Evolutionary conservation across 2,888 invertebrate genomes (phyloP), one percentile per base, ranked within the genome.

Genomic region (Neoscelio sp.): DNA sequence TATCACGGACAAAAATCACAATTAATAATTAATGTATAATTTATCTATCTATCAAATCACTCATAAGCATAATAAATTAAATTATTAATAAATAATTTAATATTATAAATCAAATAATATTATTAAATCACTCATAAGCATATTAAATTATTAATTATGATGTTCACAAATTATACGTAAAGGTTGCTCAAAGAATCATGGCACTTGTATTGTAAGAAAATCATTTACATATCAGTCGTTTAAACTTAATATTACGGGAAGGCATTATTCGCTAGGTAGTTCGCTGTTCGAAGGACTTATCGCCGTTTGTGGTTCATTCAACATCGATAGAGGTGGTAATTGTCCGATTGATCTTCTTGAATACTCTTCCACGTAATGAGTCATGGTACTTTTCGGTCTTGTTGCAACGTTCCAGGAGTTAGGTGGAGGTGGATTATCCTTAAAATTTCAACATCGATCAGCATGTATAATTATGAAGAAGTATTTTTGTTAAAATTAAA

Each of bases 201-300:
- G 23, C 54, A 67, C 35, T 56, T 42, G 48, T 30, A 54, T 50
- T 38, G 26, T 18, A 42, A 60, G 13, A 73, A 62, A 62, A 33
- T 46, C 46, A 64, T 71, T 52, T 52, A 35, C 17, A 40, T 42
- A 65, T 74, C 65, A 74, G 50, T 65, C 74, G 48, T 56, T 50
- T 46, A 26, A 73, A 30, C 23, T 64, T 54, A 56, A 56, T 13
- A 26, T 18, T 26, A 54, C 28, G 23, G 54, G 62, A 62, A 52
- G 64, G 64, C 62, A 44, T 52, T 44, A 54, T 67, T 67, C 87
- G 82, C 87, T 87, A 12, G 84, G 86, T 65, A 82, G 54, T 67
- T 88, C 89, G 80, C 89, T 90, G 82, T 87, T 89, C 28, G 87
- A 85, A 10, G 89, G 89, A 71, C 89, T 89, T 76, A 85, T 82